Evolutionary conservation across 2,113 vertebrate genomes (phyloP).

Genomic region (Paradisaea rubra): DNA sequence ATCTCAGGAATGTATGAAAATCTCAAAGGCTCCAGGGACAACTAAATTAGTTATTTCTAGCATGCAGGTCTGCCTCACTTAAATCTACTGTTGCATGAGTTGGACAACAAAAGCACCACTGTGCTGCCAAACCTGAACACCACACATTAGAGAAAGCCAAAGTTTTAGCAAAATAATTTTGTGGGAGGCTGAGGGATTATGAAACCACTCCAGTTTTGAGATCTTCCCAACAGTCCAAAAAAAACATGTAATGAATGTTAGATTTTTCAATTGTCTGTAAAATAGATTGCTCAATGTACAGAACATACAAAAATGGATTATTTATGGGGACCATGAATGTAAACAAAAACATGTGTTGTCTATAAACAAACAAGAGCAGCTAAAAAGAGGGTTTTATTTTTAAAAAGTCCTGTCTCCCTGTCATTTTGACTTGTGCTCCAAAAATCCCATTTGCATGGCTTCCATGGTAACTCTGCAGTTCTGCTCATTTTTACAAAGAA

Average conservation of each 20-base stretch:
- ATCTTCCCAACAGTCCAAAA: not conserved
- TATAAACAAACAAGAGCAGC: not conserved
- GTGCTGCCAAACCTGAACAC: slow-evolving; percentile 10
- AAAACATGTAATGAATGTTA: not conserved
- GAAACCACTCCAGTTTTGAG: slow-evolving; percentile 4
- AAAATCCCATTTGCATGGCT: slow-evolving; percentile 80
- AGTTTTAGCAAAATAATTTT: not conserved
- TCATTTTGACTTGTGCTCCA: slow-evolving; percentile 76
- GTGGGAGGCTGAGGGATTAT: slow-evolving; percentile 14
- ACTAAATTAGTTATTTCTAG: not conserved
- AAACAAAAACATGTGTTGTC: not conserved
- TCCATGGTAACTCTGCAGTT: slow-evolving; percentile 73
- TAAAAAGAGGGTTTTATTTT: not conserved
- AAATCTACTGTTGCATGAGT: not conserved
- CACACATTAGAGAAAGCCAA: not conserved
- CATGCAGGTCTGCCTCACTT: not conserved
- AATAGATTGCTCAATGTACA: not conserved
- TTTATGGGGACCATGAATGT: not conserved
- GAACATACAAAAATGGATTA: not conserved
- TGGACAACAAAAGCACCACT: not conserved
- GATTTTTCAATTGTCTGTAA: not conserved
- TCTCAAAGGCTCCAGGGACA: not conserved
- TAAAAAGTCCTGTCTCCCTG: slow-evolving; percentile 56
- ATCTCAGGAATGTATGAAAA: not conserved
- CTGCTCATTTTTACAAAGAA: slow-evolving; percentile 61